A percentile compares a stretch with the other conserved stretches of the same genome.
phyloP scores from a whole-genome alignment of 2,113 vertebrate genomes.

The Centropus unirufus region DNA sequence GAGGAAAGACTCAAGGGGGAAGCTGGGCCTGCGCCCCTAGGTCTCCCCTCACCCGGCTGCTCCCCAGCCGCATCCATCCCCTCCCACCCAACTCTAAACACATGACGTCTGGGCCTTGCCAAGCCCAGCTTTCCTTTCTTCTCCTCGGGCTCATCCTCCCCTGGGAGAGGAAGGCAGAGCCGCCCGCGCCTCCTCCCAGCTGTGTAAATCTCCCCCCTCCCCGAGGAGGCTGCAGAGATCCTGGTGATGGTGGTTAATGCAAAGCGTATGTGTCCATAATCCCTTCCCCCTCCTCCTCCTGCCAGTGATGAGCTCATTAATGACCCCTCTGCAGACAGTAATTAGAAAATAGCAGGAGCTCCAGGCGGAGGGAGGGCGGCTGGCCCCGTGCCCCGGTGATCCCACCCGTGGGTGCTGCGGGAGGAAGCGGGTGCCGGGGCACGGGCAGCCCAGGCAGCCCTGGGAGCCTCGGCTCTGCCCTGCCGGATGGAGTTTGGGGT shows the following conservation, averaged over 20 bases:
- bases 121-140: conserved; percentile 41
- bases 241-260: conserved; percentile 55
- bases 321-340: conserved; percentile 51
- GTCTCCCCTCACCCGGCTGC: not conserved
- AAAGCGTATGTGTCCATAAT: conserved; percentile 62
- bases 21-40: not conserved
- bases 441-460: not conserved
- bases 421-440: not conserved
- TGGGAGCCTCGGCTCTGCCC: not conserved
- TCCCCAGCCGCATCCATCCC: not conserved
- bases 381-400: not conserved
- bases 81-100: conserved; percentile 46
- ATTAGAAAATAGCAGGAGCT: conserved; percentile 22
- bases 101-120: not conserved
- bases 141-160: conserved; percentile 45
- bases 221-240: conserved; percentile 25
- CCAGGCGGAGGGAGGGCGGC: not conserved
- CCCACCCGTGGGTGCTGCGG: not conserved
- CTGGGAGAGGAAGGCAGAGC: conserved; percentile 52
- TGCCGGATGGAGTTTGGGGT: conserved; percentile 28
- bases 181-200: conserved; percentile 59
- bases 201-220: conserved; percentile 65
- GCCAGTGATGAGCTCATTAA: conserved; percentile 64
- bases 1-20: not conserved
- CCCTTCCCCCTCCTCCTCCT: conserved; percentile 35